A percentile compares a stretch with the other conserved stretches of the same genome.
phyloP scores from a whole-genome alignment of 2,797 vertebrate genomes.

The Characodon lateralis region DNA sequence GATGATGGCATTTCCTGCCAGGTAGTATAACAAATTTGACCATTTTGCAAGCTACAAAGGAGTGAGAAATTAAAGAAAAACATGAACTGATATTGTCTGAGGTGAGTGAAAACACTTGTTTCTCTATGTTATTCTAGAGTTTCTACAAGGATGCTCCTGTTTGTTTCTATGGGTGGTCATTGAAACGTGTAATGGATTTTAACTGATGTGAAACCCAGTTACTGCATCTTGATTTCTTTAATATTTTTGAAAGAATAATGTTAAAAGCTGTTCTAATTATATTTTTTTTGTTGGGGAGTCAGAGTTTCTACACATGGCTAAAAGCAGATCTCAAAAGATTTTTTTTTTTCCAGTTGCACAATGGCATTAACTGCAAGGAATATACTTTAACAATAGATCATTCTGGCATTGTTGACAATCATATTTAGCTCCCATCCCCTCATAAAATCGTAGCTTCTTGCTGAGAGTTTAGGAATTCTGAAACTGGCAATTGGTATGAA shows the following conservation, averaged over 20 bases:
- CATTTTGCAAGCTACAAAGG: not conserved
- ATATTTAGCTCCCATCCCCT: slow-evolving; percentile 26
- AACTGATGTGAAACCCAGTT: not conserved
- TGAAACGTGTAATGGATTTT: not conserved
- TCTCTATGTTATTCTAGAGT: not conserved
- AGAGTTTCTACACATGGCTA: slow-evolving; percentile 18
- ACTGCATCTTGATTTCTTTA: not conserved
- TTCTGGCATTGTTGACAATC: slow-evolving; percentile 61
- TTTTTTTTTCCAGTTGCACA: not conserved
- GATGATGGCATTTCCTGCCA: not conserved
- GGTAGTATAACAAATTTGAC: not conserved
- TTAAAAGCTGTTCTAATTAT: not conserved
- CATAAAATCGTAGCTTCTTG: not conserved
- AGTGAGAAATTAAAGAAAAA: not conserved
- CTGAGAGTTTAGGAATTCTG: not conserved
- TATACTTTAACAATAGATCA: slow-evolving; percentile 20
- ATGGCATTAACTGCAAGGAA: slow-evolving; percentile 14
- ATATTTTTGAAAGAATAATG: not conserved
- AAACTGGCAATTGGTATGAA: slow-evolving; percentile 10
- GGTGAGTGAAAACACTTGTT: not conserved
- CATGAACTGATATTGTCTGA: not conserved
- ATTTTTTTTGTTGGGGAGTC: not conserved
- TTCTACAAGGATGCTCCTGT: not conserved
- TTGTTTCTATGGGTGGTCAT: not conserved
- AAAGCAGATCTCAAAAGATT: not conserved